phyloP scores from a whole-genome alignment of 2,113 vertebrate species.

The Paradisaea rubra region DNA sequence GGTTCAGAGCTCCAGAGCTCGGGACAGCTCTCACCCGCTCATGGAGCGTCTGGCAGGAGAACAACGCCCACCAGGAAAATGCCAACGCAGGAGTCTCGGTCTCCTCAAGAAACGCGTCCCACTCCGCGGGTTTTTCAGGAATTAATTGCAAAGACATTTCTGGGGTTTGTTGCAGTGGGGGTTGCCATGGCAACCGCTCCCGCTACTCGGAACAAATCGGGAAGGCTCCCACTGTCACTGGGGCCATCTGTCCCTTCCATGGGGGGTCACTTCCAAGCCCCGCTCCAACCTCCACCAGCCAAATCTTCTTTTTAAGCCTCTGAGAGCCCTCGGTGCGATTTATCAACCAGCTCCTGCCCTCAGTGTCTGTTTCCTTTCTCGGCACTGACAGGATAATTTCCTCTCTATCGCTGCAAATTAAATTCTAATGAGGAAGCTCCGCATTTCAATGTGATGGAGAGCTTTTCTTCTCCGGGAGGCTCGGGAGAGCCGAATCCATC shows the following conservation, averaged over 20 bases:
- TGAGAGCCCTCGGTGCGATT: background rate
- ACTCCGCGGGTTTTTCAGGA: background rate
- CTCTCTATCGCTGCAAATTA: slow-evolving; percentile 48
- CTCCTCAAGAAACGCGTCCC: background rate
- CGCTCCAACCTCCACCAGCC: background rate
- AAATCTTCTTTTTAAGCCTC: background rate
- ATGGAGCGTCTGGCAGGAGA: background rate
- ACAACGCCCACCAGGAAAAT: background rate
- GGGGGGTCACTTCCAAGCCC: background rate
- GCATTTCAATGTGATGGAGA: slow-evolving; percentile 42
- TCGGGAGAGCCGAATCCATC: background rate
- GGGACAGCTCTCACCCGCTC: background rate
- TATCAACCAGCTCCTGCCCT: background rate
- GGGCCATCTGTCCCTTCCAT: slow-evolving; percentile 24
- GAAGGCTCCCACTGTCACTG: background rate
- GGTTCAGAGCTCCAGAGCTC: background rate
- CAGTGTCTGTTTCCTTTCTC: slow-evolving; percentile 20
- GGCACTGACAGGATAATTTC: slow-evolving; percentile 56
- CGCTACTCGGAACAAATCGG: background rate
- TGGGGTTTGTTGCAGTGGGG: background rate
- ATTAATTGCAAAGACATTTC: slow-evolving; percentile 3
- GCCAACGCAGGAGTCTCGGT: background rate
- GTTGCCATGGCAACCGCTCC: slow-evolving; percentile 26
- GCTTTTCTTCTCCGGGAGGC: background rate
- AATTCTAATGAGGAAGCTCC: slow-evolving; percentile 57